Evolutionary conservation across 2,113 vertebrate species (phyloP).

Genomic region (Phylloscopus trochiloides): DNA sequence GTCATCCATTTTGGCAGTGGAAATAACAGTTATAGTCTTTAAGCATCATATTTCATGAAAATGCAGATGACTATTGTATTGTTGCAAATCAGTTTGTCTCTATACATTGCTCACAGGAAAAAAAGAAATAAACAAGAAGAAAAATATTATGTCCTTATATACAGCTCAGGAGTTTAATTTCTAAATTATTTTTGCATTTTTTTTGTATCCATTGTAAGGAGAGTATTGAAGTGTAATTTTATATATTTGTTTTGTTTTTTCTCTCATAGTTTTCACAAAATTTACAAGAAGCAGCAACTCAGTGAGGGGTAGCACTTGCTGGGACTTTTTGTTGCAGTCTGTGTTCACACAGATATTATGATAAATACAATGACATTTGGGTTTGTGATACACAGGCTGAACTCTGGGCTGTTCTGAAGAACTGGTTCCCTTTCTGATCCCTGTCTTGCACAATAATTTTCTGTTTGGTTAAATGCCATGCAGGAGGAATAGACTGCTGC

Average conservation of each 20-base stretch:
- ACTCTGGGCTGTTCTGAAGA: not conserved
- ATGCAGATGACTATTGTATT: not conserved
- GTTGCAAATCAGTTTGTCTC: not conserved
- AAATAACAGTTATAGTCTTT: not conserved
- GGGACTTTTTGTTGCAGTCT: not conserved
- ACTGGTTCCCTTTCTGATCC: not conserved
- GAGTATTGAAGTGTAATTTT: not conserved
- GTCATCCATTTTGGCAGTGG: not conserved
- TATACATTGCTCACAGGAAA: not conserved
- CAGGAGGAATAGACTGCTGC: not conserved
- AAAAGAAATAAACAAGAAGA: not conserved
- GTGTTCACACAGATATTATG: not conserved
- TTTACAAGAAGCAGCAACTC: not conserved
- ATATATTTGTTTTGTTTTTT: not conserved
- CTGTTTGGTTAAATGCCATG: not conserved
- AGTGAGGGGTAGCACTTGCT: not conserved
- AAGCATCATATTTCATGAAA: not conserved
- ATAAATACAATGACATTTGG: not conserved
- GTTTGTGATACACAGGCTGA: not conserved
- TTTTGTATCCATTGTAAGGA: not conserved
- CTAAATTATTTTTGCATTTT: fast-evolving
- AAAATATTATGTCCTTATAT: not conserved
- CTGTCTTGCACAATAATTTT: not conserved
- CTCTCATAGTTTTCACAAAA: not conserved
- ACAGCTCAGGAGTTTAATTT: not conserved